phyloP scores from a whole-genome alignment of 2,113 vertebrate genomes.

The Hippocampus abdominalis region DNA sequence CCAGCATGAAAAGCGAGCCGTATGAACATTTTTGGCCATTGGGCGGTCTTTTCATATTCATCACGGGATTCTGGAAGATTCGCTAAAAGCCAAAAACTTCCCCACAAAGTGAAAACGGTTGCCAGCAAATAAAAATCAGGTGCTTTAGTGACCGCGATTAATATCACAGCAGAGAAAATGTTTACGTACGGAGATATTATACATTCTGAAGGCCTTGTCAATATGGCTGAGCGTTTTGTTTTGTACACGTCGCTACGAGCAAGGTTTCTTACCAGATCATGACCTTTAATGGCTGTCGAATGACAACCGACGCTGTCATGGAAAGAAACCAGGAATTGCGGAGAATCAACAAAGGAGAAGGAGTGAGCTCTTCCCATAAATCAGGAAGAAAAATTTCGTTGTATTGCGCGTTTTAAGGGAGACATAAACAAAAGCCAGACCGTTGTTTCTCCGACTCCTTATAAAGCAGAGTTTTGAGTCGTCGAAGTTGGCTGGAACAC shows the following conservation, averaged over 20 bases:
- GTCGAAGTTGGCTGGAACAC: background rate
- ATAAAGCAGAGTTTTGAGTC: conserved; percentile 1
- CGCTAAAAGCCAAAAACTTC: conserved; percentile 14
- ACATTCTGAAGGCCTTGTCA: background rate
- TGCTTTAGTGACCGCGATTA: conserved; percentile 28
- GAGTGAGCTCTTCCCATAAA: conserved; percentile 21
- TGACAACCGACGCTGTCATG: conserved; percentile 14
- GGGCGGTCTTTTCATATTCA: conserved; percentile 26
- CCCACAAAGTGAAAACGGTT: conserved; percentile 31
- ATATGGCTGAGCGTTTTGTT: background rate
- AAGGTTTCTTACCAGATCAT: conserved; percentile 10
- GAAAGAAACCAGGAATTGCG: conserved; percentile 27
- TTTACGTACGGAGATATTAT: background rate
- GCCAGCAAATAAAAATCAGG: conserved; percentile 29
- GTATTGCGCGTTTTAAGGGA: conserved; percentile 16
- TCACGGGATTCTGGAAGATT: conserved; percentile 10
- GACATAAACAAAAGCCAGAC: conserved; percentile 18
- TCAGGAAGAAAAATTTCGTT: conserved; percentile 22
- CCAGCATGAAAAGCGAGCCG: conserved; percentile 18
- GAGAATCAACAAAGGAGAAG: conserved; percentile 21
- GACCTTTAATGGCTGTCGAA: conserved; percentile 35
- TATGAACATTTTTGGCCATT: conserved; percentile 4
- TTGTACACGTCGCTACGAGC: background rate
- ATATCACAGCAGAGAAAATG: conserved; percentile 10
- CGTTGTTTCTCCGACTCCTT: conserved; percentile 21